Conservation (phyloP, 2,888 invertebrate genomes). For the Anarsia innoxiella region DNA sequence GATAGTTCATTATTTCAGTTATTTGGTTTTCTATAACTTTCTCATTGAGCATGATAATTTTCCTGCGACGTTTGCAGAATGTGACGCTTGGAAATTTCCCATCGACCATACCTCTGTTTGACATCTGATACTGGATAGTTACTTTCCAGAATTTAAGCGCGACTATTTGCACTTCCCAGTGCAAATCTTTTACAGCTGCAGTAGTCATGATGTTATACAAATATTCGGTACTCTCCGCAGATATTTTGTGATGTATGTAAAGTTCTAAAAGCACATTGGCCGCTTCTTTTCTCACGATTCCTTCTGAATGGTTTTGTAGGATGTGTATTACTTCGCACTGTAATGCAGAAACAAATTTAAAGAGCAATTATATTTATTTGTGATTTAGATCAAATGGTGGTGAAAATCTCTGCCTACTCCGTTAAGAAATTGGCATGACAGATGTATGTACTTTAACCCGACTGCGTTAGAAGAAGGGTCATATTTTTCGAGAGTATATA, state of each 20-base stretch:
- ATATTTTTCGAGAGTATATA: too few species aligned
- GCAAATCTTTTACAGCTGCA: slow-evolving; percentile 78
- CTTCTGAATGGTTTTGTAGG: slow-evolving; percentile 78
- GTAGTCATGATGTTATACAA: slow-evolving; percentile 76
- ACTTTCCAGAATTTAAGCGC: slow-evolving; percentile 80
- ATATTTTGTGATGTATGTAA: slow-evolving; percentile 75
- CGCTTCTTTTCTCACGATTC: slow-evolving; percentile 80
- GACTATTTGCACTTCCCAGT: slow-evolving; percentile 84
- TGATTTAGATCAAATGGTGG: too few species aligned
- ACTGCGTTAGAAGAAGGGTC: too few species aligned
- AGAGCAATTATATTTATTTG: neutral
- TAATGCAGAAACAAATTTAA: slow-evolving; percentile 15
- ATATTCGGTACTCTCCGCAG: slow-evolving; percentile 52
- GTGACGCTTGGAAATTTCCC: slow-evolving; percentile 82
- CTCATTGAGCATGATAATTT: slow-evolving; percentile 79
- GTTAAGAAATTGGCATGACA: too few species aligned
- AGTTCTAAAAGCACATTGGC: slow-evolving; percentile 75
- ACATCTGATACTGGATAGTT: slow-evolving; percentile 71
- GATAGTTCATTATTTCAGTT: slow-evolving; percentile 74
- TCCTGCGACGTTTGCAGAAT: slow-evolving; percentile 82
- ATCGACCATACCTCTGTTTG: slow-evolving; percentile 79
- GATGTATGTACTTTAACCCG: too few species aligned
- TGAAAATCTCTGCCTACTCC: too few species aligned
- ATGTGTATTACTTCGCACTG: slow-evolving; percentile 68
- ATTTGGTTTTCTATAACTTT: slow-evolving; percentile 76